Base-by-base conservation (phyloP, 2,797 vertebrate genomes). In the Tauraco hartlaubi region DNA sequence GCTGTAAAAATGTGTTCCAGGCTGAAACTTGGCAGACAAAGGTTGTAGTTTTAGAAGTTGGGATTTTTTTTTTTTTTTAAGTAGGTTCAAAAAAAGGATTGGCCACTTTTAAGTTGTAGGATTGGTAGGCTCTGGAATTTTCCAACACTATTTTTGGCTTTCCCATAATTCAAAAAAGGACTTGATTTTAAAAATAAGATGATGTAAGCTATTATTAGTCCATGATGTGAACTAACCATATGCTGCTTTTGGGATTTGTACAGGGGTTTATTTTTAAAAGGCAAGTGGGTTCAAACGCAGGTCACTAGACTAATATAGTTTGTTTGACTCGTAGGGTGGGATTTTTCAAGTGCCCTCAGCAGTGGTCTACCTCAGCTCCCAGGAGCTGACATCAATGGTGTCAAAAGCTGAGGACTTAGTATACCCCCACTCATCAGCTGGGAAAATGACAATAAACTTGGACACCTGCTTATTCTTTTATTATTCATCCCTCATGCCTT, bases 1-100 rank as follows among this genome's bases (percentile, higher is more conserved):
- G 56, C 78, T 94, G 94, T 98, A 98, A 98, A 98, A 98, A 97
- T 96, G 48, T 97, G 93, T 96, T 97, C 96, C 96, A 97, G 96
- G 85, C 81, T 95, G 94, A 96, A 97, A 97, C 81, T 96, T 98
- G 97, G 97, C 97, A 97, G 94, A 74, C 80, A 96, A 97, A 96
- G n/a, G 73, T 91, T 97, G 91, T 62, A 81, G 92, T 96, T 97
- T 97, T 89, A 97, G 91, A 96, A 28, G 58, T 1, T 95, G n/a
- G 19, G 81, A 25, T 39, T 67, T 51, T 23, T n/a, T 49, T n/a
- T 43, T 58, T 96, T 94, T 95, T 88, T 62, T 35, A 66, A 61
- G 86, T 51, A 94, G 19, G 20, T 92, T 95, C 6, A 92, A 92
- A 83, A 96, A 94, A 96, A 88, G 22, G 46, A 73, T 95, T 96